Percentiles rank a stretch among this genome's conserved stretches.
These are phyloP conservation scores for Synergus itoensis DNA, from an alignment of 2,888 invertebrate species.

Conservation along the genomic window DNA sequence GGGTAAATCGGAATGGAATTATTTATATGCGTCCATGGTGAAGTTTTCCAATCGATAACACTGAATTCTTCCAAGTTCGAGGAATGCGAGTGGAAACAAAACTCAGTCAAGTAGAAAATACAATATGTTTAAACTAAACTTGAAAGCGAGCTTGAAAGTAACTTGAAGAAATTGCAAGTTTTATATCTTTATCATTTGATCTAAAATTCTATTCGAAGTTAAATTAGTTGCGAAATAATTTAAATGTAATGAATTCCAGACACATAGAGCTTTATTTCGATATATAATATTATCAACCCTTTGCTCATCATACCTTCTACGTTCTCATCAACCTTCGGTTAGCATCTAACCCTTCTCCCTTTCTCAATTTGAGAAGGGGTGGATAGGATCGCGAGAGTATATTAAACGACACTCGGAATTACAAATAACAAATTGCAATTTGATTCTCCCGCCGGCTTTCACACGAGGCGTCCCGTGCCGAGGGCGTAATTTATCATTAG, in stretches of 20 bases:
- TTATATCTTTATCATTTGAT: background rate
- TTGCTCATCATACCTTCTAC: constrained; percentile 22
- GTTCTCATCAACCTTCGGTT: constrained; percentile 28
- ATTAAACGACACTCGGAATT: constrained; percentile 78
- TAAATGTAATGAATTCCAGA: constrained; percentile 1
- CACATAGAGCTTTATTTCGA: constrained; percentile 26
- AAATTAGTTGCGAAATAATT: constrained; percentile 12
- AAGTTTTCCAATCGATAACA: constrained; percentile 28
- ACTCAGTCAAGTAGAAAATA: background rate
- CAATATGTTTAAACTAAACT: background rate
- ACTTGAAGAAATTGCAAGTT: background rate
- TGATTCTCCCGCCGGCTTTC: constrained; percentile 72
- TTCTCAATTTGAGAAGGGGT: background rate
- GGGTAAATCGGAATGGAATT: constrained; percentile 72
- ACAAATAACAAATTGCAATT: constrained; percentile 79
- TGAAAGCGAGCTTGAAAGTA: too few relatives aligned
- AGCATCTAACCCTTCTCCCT: constrained; percentile 36
- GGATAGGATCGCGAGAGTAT: constrained; percentile 58
- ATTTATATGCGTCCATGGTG: constrained; percentile 64
- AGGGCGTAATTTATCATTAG: constrained; percentile 78
- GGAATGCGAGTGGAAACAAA: background rate
- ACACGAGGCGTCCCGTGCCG: constrained; percentile 61
- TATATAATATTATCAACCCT: constrained; percentile 7
- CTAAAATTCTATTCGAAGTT: background rate
- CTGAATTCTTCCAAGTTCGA: constrained; percentile 15